phyloP scores from a whole-genome alignment of 2,888 invertebrate genomes.

The Ormyrus labotus region DNA sequence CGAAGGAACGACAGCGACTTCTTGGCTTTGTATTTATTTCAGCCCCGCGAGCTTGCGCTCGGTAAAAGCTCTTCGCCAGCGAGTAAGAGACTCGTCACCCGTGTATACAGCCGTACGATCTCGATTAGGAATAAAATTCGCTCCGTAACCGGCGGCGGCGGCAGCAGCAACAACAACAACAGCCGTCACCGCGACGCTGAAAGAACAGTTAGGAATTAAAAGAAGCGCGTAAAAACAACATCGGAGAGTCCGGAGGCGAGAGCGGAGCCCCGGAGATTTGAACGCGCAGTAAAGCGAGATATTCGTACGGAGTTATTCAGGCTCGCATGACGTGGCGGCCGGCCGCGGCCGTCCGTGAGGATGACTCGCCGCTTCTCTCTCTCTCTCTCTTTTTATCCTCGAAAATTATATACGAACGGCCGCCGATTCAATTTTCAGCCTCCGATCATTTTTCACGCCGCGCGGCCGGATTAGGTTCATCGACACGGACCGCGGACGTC shows the following conservation, averaged over 20 bases:
- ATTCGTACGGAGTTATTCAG: conserved; percentile 5
- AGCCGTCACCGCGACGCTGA: not conserved
- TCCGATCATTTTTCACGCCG: no score
- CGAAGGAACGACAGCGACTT: no score
- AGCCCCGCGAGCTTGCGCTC: no score
- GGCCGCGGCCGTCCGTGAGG: not conserved
- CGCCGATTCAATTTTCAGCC: not conserved
- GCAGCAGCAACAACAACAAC: conserved; percentile 24
- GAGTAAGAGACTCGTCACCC: no score
- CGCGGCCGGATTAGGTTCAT: not conserved
- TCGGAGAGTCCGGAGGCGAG: conserved; percentile 1
- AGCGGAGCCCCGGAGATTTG: conserved; percentile 36
- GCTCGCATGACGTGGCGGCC: not conserved
- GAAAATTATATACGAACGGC: conserved; percentile 4
- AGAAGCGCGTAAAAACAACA: conserved; percentile 30
- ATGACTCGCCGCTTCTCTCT: conserved; percentile 17
- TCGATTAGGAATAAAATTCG: no score
- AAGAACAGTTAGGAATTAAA: conserved; percentile 39
- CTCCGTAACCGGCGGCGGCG: no score
- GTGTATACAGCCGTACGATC: no score
- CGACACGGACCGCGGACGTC: not conserved
- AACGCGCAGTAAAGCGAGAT: conserved; percentile 46
- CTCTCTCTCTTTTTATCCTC: conserved; percentile 22
- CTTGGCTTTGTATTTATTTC: no score
- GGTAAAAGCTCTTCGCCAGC: no score